Evolutionary conservation across 1,140 invertebrate genomes (phyloP), one percentile per base, ranked within the genome.

Genomic region (Branchinecta lindahli): DNA sequence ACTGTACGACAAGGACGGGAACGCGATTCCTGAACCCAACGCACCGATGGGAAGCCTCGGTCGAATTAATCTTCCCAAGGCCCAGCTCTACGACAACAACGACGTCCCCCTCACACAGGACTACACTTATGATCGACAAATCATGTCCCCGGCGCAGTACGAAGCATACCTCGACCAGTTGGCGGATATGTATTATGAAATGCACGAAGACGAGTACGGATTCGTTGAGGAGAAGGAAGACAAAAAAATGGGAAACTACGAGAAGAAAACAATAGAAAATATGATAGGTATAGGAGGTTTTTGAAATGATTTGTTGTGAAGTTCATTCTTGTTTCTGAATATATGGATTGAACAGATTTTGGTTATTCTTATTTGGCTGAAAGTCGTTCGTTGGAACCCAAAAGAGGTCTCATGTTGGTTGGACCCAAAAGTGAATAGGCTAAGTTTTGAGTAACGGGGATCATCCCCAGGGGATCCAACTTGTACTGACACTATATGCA

Each of bases 171-270:
- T 61, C 12, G 52, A 61, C 6, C 12, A 12, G 4, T 20, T 61
- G 18, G 52, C 52, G 18, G 52, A 61, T 61, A 61, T 12, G 52
- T 61, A 61, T 61, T 61, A 61, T 6, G 52, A 61, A 61, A 61
- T 61, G 52, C 52, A 61, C 6, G 52, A 61, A 61, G 52, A 61
- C 6, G 52, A 61, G 18, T 61, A 61, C 6, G 52, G 52, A 12
- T 61, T 3, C 18, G 52, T 15, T 4, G 52, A 61, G 18, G 52
- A 61, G 18, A 20, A 61, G 52, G 6, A 61, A 4, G 52, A 61
- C 2, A 61, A 61, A 6, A 61, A 61, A 12, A 6, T 15, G 52
- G 18, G 6, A 61, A 12, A 61, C 18, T 15, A 61, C 12, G 12
- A 61, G 12, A 61, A 61, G 52, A 20, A 61, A 5, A 33, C 1